Base-by-base conservation (phyloP, 2,113 vertebrate genomes). In the Notothenia rossii region DNA sequence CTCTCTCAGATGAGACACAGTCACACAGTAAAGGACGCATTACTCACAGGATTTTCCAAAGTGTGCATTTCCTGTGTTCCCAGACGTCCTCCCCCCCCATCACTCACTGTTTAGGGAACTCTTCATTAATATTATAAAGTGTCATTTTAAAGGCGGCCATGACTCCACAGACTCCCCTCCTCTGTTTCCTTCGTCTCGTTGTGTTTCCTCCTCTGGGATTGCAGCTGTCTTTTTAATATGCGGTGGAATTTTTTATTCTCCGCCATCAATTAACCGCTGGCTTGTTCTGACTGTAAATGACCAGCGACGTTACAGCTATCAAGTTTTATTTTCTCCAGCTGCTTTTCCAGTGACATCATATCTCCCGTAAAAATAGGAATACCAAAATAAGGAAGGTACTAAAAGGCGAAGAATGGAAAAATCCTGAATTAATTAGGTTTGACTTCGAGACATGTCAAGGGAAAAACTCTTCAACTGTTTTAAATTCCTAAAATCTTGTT, bases 31-130 rank as follows among this genome's bases (percentile, higher is more conserved):
- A 56, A 36, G 29, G 56, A 59, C 40, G 11, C 18, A 6, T 82
- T 79, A 75, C 50, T 85, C 81, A 77, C 40, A 10, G 43, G 18
- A 76, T 82, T 82, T 86, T 72, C 73, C 78, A 72, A 36, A 77
- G 50, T 68, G 45, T 75, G 67, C 79, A 7, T 46, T 22, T 53
- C 7, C 25, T 50, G 69, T 25, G 46, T 15, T 51, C 3, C 1
- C 43, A 29, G 50, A 51, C 33, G 33, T 12, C 20, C 63, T 50
- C 17, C 29, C 0, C 25, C 3, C 0, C n/a, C 45, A 43, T 20
- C 10, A 0, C 51, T 14, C 29, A 0, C 59, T 67, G 51, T 69
- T 77, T 61, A 25, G 25, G 72, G 61, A 76, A 76, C 62, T 43
- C 29, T 18, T 78, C 45, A 64, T 77, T 71, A 60, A 78, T 75